These are phyloP conservation scores for Porites lutea DNA, from an alignment of 64 coral and sea anemone genomes.

Conservation along the genomic window DNA sequence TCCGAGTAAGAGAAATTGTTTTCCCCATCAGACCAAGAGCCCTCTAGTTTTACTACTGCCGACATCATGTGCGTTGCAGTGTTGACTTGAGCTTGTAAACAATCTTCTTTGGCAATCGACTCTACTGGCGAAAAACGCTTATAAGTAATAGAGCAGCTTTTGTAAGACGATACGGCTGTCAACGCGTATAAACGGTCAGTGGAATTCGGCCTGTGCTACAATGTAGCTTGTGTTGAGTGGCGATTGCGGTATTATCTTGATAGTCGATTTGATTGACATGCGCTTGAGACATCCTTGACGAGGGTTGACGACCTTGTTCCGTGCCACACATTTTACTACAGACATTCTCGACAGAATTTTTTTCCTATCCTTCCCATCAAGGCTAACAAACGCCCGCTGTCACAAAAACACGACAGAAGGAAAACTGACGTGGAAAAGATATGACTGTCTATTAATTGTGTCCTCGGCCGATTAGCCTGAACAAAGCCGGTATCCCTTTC, in stretches of 20 bases:
- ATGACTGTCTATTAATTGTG: neutral
- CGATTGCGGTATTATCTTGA: neutral
- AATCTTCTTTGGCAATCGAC: neutral
- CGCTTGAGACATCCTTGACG: neutral
- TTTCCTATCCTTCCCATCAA: neutral
- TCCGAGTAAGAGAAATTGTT: conserved; percentile 1
- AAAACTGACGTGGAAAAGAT: neutral
- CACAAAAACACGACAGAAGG: neutral
- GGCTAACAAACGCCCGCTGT: neutral
- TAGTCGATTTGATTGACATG: conserved; percentile 16
- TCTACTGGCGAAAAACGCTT: conserved; percentile 9
- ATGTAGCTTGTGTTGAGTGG: neutral
- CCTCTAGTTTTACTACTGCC: neutral
- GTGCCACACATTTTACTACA: conserved; percentile 1
- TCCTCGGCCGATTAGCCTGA: neutral
- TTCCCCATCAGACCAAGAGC: conserved; percentile 5
- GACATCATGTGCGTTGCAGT: neutral
- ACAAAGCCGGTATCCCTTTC: neutral
- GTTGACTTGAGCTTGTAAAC: neutral
- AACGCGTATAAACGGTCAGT: neutral
- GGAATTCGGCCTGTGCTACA: neutral
- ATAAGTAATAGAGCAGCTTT: neutral
- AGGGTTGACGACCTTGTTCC: neutral
- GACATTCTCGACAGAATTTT: neutral
- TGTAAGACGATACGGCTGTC: conserved; percentile 32